Evolutionary conservation across 1,140 invertebrate genomes (phyloP), one percentile per base, ranked within the genome.

Genomic region (Bombyx mandarina): DNA sequence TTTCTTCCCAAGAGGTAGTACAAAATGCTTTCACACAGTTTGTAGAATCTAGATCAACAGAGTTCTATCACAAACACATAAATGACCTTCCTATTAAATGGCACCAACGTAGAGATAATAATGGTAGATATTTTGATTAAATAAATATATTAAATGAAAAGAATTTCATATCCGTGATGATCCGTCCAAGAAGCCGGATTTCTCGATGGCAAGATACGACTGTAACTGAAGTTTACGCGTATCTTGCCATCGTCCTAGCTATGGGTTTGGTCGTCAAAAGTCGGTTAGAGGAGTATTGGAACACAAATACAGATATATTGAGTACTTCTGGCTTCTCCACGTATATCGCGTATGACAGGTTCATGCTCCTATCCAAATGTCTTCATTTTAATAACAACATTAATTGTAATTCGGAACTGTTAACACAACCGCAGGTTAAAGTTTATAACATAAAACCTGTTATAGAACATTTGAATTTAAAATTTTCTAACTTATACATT

Each of bases 361-460:
- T 65, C 18, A 43, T 52, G 7, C 12, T 65, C 0, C 22, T 69
- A 1, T 49, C 18, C 8, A 60, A 45, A 58, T 69, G 60, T 10
- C 26, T 71, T 1, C 71, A 71, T 56, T 71, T 74, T 46, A 48
- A 46, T 26, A 48, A 51, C 42, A 26, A 2, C 6, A n/a, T 35
- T 22, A 8, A 51, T 8, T 51, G 8, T 8, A 35, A 10, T 35
- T 35, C 42, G 4, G 50, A 35, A 22, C 71, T 65, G 56, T 35
- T 71, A 35, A 35, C 26, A 35, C 26, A 35, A 35, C 26, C 26
- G 4, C 0, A 35, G 4, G 4, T 0, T 35, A 1, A 35, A 35
- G 26, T 35, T 35, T 35, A 65, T 58, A 57, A 71, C 46, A 43
- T 71, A 7, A 52, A 58, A n/a, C 66, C 67, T 26, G 49, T 71